Conservation (phyloP, 1,140 invertebrate genomes). For the Lamellibrachia luymesi region DNA sequence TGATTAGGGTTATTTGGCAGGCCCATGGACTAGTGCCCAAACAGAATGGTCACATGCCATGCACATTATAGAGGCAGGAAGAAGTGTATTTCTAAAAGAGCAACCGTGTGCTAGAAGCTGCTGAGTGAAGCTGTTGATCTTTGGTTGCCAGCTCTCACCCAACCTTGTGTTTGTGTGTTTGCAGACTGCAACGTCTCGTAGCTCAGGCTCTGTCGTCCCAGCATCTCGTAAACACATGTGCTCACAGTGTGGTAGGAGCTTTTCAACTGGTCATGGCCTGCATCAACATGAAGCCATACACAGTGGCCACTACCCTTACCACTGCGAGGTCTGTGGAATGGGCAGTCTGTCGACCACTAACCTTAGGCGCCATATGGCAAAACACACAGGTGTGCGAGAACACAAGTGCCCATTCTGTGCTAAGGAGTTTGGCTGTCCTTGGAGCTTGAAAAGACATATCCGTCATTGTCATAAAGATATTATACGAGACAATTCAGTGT, state of each 20-base stretch:
- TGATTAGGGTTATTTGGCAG: no score
- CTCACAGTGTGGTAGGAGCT: not conserved
- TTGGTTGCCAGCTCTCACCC: not conserved
- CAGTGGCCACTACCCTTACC: conserved; percentile 65
- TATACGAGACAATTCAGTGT: not conserved
- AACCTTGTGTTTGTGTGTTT: not conserved
- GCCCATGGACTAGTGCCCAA: no score
- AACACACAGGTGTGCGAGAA: not conserved
- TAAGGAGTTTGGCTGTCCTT: conserved; percentile 9
- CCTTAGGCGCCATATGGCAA: not conserved
- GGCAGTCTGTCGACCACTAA: conserved; percentile 62
- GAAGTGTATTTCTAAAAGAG: not conserved
- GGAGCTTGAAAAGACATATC: conserved; percentile 6
- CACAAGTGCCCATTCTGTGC: not conserved
- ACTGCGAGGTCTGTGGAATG: conserved; percentile 81
- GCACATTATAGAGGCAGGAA: not conserved
- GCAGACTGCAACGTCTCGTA: not conserved
- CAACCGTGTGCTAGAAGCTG: not conserved
- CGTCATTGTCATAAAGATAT: not conserved
- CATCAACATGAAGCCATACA: not conserved
- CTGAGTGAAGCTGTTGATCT: not conserved
- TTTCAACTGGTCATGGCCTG: not conserved
- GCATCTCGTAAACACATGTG: not conserved
- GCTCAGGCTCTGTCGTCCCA: not conserved
- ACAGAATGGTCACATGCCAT: not conserved